Conservation (phyloP, 2,888 invertebrate genomes). For the Penaeus monodon region DNA sequence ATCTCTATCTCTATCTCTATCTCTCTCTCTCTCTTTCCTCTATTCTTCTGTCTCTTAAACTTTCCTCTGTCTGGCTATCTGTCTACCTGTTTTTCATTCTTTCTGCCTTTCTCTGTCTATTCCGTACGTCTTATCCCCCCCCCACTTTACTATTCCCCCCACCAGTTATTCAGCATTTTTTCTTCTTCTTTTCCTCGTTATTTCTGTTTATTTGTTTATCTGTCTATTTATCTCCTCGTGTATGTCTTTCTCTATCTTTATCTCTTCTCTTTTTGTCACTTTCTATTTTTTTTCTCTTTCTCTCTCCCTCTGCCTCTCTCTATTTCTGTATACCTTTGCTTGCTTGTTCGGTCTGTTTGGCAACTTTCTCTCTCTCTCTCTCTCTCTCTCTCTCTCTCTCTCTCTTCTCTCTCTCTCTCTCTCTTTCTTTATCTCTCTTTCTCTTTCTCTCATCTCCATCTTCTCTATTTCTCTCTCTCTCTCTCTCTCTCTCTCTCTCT, state of each 20-base stretch:
- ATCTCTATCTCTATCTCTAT: too few species aligned
- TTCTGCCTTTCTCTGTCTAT: not conserved
- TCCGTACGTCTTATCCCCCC: not conserved
- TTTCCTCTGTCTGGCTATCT: too few species aligned
- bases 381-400: too few species aligned
- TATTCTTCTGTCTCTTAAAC: too few species aligned
- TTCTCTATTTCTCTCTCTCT: not conserved
- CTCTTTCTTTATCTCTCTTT: not conserved
- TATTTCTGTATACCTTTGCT: too few species aligned
- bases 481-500: not conserved
- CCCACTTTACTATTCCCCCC: too few species aligned
- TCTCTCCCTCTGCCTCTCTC: too few species aligned
- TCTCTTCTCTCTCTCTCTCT: not conserved
- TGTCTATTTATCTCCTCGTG: not conserved
- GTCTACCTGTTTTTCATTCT: too few species aligned
- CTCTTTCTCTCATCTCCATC: not conserved
- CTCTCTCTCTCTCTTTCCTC: too few species aligned
- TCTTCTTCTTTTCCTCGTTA: not conserved
- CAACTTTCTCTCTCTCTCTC: too few species aligned
- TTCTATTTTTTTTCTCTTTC: not conserved
- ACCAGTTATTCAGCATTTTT: too few species aligned
- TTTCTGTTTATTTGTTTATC: not conserved
- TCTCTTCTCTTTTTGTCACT: not conserved
- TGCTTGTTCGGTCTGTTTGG: too few species aligned
- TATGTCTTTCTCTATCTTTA: conserved; percentile 11